Conservation (phyloP, 2,113 vertebrate genomes). For the Garra rufa region DNA sequence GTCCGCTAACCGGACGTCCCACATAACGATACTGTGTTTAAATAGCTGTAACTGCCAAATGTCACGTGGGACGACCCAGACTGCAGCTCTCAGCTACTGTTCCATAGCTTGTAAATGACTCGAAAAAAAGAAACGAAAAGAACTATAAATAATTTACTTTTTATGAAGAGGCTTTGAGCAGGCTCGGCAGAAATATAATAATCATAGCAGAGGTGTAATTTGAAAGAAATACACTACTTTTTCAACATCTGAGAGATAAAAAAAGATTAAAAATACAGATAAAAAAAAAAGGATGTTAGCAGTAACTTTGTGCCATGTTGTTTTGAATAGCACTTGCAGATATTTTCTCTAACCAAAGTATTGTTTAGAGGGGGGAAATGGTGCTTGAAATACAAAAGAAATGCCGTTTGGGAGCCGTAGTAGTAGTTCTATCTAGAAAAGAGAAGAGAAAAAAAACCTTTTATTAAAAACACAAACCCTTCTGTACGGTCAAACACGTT, state of each 20-base stretch:
- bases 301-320: constrained; percentile 91
- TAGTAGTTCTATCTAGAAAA: constrained; percentile 68
- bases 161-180: constrained; percentile 89
- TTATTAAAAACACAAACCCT: constrained; percentile 71
- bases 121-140: constrained; percentile 60
- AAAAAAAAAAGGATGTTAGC: constrained; percentile 73
- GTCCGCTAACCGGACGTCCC: constrained; percentile 58
- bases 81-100: constrained; percentile 79
- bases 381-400: constrained; percentile 76
- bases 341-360: constrained; percentile 92
- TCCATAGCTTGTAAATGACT: constrained; percentile 82
- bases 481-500: constrained; percentile 85
- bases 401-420: constrained; percentile 64
- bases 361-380: constrained; percentile 77
- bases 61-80: constrained; percentile 72
- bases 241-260: constrained; percentile 75
- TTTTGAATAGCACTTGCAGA: constrained; percentile 86
- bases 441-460: constrained; percentile 69
- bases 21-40: constrained; percentile 74
- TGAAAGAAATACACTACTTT: constrained; percentile 83
- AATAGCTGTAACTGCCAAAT: constrained; percentile 84
- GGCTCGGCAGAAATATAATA: constrained; percentile 90
- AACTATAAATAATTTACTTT: constrained; percentile 73
- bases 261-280: constrained; percentile 51
- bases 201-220: constrained; percentile 82